Evolutionary conservation across 1,140 invertebrate species (phyloP).

Genomic region (Lepidurus packardi): DNA sequence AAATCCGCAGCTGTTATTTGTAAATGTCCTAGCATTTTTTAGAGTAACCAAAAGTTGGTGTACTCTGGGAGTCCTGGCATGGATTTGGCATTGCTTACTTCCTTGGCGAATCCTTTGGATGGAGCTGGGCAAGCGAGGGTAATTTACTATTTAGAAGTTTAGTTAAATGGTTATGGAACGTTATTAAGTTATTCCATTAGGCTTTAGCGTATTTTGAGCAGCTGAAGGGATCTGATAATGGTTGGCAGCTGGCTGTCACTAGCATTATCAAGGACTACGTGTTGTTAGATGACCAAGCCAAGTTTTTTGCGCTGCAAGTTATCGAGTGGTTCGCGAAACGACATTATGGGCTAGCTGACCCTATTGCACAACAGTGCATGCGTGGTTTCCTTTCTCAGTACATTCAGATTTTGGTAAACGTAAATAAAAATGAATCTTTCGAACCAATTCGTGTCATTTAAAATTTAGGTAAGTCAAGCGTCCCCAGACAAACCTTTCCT

Average conservation of each 20-base stretch:
- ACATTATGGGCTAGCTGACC: constrained; percentile 39
- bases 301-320: constrained; percentile 52
- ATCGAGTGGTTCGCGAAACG: constrained; percentile 48
- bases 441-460: not conserved
- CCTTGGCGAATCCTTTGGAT: constrained; percentile 27
- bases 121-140: constrained; percentile 28
- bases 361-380: constrained; percentile 38
- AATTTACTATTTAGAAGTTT: not conserved
- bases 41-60: not conserved
- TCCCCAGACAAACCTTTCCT: constrained; percentile 39
- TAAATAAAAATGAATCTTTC: not conserved
- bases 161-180: not conserved
- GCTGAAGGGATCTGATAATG: constrained; percentile 46
- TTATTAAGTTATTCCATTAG: constrained; percentile 38
- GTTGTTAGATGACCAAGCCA: constrained; percentile 48
- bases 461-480: constrained; percentile 25
- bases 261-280: constrained; percentile 49
- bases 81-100: constrained; percentile 30
- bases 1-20: not conserved
- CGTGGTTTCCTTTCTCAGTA: constrained; percentile 41
- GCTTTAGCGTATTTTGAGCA: constrained; percentile 51
- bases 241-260: constrained; percentile 49
- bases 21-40: not conserved
- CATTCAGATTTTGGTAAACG: constrained; percentile 36
- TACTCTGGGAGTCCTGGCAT: not conserved